A percentile compares a stretch with the other conserved stretches of the same genome.
phyloP scores from a whole-genome alignment of 2,888 invertebrate species.

The Punctoribates punctum region DNA sequence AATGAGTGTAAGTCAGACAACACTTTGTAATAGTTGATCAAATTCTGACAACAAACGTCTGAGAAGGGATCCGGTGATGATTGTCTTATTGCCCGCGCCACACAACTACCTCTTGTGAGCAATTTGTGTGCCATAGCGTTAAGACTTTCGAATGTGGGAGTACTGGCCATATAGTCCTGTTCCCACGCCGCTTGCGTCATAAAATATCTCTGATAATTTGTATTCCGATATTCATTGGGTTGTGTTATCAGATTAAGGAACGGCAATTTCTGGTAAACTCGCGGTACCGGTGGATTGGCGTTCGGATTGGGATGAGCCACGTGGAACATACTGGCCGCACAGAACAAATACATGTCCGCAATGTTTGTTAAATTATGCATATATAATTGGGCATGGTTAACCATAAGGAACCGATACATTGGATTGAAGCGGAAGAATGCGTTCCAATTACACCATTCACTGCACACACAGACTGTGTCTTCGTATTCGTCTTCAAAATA shows the following conservation, averaged over 20 bases:
- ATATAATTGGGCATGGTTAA: background rate
- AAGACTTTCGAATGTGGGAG: background rate
- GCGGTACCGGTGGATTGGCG: background rate
- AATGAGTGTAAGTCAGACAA: background rate
- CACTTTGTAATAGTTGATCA: background rate
- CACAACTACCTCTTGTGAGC: too few relatives aligned
- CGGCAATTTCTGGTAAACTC: background rate
- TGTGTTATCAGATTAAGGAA: background rate
- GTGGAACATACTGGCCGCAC: background rate
- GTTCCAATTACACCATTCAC: constrained; percentile 22
- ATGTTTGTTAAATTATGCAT: background rate
- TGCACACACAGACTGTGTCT: constrained; percentile 17
- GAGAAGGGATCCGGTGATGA: background rate
- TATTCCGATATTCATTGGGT: background rate
- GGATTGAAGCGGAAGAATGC: constrained; percentile 30
- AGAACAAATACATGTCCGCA: background rate
- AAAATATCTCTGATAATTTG: background rate
- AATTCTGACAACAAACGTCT: background rate
- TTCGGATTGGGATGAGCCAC: background rate
- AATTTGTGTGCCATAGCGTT: background rate
- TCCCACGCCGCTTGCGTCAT: too few relatives aligned
- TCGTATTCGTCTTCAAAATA: background rate
- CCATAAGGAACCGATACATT: constrained; percentile 20
- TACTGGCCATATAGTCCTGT: too few relatives aligned
- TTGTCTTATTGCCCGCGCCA: background rate